Base-by-base conservation (phyloP, 2,888 invertebrate genomes). In the Acrocera orbiculus region DNA sequence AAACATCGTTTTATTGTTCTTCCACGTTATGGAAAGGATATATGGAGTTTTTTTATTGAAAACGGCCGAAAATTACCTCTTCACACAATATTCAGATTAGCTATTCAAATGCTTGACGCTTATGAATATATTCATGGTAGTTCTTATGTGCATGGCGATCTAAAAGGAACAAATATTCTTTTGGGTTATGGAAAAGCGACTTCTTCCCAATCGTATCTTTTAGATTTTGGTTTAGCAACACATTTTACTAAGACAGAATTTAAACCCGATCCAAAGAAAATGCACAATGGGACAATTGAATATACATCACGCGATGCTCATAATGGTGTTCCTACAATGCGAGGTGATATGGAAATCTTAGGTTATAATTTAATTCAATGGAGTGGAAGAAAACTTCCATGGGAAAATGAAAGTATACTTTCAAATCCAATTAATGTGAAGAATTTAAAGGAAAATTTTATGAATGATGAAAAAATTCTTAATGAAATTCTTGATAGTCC, bases 261-360 rank as follows among this genome's bases (percentile, higher is more conserved):
- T 53, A 85, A 83, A 53, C 76, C 80, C 0, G 86, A 95, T 60
- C 82, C 85, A 0, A 83, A 83, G 47, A 80, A 77, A 54, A 90
- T 89, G 40, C 95, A 98, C 53, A 85, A 98, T 58, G 98, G 98
- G 1, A 98, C 98, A 0, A 80, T 93, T 39, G 92, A 96, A 52
- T 98, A 90, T 54, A 86, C 92, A 0, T 93, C 93, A 44, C 65
- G 87, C 39, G 98, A 98, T 66, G 93, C 93, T 4, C 98, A 98
- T 62, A 67, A 77, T 44, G 96, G 96, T 57, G 76, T 76, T 29
- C 64, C 80, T 20, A 87, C 87, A 10, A 76, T 82, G 70, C 67
- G 95, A 27, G 85, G 92, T 0, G 96, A 98, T 59, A 62, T 96
- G 13, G 95, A 98, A 64, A 87, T 93, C 44, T 66, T 96, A 4